A percentile compares a stretch with the other conserved stretches of the same genome.
These are phyloP conservation scores for Scolopax mira DNA, from an alignment of 2,113 vertebrate genomes.

Conservation along the genomic window DNA sequence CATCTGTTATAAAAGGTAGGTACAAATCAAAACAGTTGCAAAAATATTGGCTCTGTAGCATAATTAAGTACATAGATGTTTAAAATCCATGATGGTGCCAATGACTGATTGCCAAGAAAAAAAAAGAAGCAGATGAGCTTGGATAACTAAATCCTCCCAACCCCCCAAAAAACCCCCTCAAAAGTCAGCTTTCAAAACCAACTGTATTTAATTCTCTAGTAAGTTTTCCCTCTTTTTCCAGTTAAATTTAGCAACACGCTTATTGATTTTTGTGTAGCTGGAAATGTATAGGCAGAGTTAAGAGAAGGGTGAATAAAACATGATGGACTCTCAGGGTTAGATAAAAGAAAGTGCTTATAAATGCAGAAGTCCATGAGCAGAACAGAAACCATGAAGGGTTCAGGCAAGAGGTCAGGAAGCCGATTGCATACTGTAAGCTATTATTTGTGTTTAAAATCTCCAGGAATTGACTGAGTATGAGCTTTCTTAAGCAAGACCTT, in stretches of 20 bases:
- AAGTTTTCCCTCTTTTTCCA: not conserved
- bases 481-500: not conserved
- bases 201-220: not conserved
- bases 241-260: not conserved
- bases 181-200: not conserved
- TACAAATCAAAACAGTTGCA: not conserved
- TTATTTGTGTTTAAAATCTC: not conserved
- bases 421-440: not conserved
- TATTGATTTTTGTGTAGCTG: slow-evolving; percentile 12
- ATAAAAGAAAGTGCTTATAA: slow-evolving; percentile 45
- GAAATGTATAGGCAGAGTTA: slow-evolving; percentile 10
- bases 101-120: not conserved
- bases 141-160: not conserved
- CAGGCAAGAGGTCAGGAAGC: slow-evolving; percentile 37
- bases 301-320: slow-evolving; percentile 57
- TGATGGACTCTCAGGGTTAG: not conserved
- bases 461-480: not conserved
- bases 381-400: not conserved
- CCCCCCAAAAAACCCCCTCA: not conserved
- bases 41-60: not conserved
- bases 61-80: not conserved
- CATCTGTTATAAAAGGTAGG: not conserved
- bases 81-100: not conserved
- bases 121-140: not conserved
- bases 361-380: slow-evolving; percentile 25